These are phyloP conservation scores for Ornithoptera priamus DNA, from an alignment of 2,888 invertebrate species.

Conservation along the genomic window DNA sequence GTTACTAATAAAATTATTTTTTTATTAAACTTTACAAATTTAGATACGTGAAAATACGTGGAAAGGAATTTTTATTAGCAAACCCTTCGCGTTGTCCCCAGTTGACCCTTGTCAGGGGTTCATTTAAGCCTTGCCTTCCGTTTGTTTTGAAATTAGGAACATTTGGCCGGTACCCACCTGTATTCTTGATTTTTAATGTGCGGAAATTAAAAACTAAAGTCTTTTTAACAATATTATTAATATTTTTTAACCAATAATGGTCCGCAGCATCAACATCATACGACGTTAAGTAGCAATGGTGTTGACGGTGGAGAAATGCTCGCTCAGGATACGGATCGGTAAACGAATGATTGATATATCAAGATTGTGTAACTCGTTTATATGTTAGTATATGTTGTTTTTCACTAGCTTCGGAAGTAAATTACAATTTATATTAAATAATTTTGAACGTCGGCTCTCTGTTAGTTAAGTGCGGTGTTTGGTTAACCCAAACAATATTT, in stretches of 20 bases:
- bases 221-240: no score
- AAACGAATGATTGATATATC: no score
- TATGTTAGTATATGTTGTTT: neutral
- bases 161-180: neutral
- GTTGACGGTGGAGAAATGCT: no score
- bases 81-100: slow-evolving; percentile 32
- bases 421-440: neutral
- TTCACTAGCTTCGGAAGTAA: neutral
- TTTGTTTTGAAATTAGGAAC: slow-evolving; percentile 5
- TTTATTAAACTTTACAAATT: slow-evolving; percentile 2
- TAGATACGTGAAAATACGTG: slow-evolving; percentile 34
- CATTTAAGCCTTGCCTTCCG: slow-evolving; percentile 12
- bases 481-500: slow-evolving; percentile 58
- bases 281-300: no score
- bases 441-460: slow-evolving; percentile 10
- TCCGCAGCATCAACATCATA: no score
- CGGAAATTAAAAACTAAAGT: neutral
- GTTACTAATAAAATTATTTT: neutral
- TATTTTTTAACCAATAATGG: no score
- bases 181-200: neutral
- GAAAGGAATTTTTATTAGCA: slow-evolving; percentile 46
- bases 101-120: slow-evolving; percentile 28
- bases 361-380: neutral
- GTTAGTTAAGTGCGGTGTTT: slow-evolving; percentile 43
- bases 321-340: no score